Evolutionary conservation across 2,888 invertebrate species (phyloP).

Genomic region (Sylvicola cinctus): DNA sequence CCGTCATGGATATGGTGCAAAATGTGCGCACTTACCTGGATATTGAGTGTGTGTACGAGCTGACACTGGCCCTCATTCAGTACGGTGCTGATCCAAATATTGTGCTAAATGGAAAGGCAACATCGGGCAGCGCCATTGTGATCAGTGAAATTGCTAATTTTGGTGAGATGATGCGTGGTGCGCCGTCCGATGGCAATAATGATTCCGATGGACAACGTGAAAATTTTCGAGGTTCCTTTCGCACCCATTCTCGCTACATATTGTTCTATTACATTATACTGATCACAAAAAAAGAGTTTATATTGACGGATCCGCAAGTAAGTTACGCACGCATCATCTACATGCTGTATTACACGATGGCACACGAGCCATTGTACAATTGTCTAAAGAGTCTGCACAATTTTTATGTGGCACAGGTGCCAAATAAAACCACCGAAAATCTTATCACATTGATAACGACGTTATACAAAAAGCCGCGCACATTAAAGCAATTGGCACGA

Average conservation of each 20-base stretch:
- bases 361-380: conserved; percentile 42
- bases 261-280: conserved; percentile 50
- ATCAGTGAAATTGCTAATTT: conserved; percentile 24
- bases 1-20: conserved; percentile 46
- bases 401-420: conserved; percentile 39
- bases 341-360: conserved; percentile 43
- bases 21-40: conserved; percentile 41
- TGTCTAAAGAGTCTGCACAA: conserved; percentile 45
- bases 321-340: conserved; percentile 42
- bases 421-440: conserved; percentile 38
- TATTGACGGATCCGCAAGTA: conserved; percentile 37
- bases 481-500: conserved; percentile 49
- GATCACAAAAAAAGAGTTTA: conserved; percentile 42
- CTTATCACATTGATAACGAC: conserved; percentile 38
- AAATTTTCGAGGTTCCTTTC: conserved; percentile 24
- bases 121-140: conserved; percentile 22
- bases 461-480: conserved; percentile 41
- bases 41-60: conserved; percentile 44
- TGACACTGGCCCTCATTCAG: conserved; percentile 47
- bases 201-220: conserved; percentile 11
- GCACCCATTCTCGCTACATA: conserved; percentile 30
- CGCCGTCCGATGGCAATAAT: not conserved
- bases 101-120: conserved; percentile 26
- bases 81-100: conserved; percentile 55
- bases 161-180: conserved; percentile 16